Conservation (phyloP, 1,140 invertebrate species). For the Xylocopa sonorina region DNA sequence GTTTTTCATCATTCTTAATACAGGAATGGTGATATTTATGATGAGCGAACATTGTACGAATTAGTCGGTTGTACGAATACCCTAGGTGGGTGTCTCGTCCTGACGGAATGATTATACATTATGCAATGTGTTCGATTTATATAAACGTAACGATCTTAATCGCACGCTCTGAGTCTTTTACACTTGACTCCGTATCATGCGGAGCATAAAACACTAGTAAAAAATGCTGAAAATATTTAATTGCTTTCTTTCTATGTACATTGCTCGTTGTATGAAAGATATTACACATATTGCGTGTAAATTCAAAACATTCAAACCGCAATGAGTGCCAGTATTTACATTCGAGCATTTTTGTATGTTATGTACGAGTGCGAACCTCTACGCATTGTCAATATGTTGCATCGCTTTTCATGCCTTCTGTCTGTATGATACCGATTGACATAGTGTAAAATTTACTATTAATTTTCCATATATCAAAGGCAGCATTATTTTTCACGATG, state of each 20-base stretch:
- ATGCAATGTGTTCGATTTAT: slow-evolving; percentile 55
- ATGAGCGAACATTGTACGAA: slow-evolving; percentile 62
- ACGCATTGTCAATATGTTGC: slow-evolving; percentile 32
- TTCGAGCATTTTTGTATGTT: slow-evolving; percentile 52
- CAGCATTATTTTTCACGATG: slow-evolving; percentile 16
- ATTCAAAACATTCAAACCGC: background rate
- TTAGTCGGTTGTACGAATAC: slow-evolving; percentile 61
- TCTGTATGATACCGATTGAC: slow-evolving; percentile 29
- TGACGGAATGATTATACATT: slow-evolving; percentile 63
- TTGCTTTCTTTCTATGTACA: slow-evolving; percentile 66
- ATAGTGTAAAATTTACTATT: slow-evolving; percentile 25
- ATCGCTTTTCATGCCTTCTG: slow-evolving; percentile 4
- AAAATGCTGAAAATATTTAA: slow-evolving; percentile 66
- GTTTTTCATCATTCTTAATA: slow-evolving; percentile 73
- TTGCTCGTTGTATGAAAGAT: slow-evolving; percentile 56
- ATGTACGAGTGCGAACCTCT: slow-evolving; percentile 19
- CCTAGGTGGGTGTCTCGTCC: slow-evolving; percentile 69
- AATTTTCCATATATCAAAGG: slow-evolving; percentile 35
- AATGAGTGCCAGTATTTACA: slow-evolving; percentile 4
- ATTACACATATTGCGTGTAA: slow-evolving; percentile 40
- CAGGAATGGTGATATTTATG: slow-evolving; percentile 74
- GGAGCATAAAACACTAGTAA: slow-evolving; percentile 62
- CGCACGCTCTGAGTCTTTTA: slow-evolving; percentile 52
- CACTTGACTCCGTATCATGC: slow-evolving; percentile 32
- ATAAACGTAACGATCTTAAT: slow-evolving; percentile 57